Conservation (phyloP, 2,113 vertebrate genomes). For the Scomber colias region DNA sequence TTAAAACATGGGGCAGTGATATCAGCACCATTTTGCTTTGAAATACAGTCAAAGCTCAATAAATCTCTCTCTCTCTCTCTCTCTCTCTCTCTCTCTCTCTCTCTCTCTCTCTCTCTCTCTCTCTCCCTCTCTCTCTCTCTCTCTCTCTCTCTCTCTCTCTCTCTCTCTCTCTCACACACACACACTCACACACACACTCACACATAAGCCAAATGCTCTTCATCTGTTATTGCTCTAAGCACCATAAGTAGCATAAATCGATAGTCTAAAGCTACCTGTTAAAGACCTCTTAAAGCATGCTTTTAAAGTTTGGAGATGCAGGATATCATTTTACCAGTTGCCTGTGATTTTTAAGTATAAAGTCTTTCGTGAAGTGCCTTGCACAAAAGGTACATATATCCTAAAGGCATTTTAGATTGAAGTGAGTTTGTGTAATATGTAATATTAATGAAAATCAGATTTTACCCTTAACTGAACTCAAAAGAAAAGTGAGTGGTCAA, state of each 20-base stretch:
- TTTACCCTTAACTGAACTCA: background rate
- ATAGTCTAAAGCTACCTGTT: slow-evolving; percentile 46
- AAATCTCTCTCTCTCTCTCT: slow-evolving; percentile 22
- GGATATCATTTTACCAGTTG: slow-evolving; percentile 18
- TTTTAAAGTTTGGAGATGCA: slow-evolving; percentile 17
- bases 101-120: background rate
- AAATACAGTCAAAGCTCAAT: slow-evolving; percentile 8
- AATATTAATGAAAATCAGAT: slow-evolving; percentile 8
- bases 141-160: background rate
- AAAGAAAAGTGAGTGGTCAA: background rate
- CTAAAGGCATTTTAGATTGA: background rate
- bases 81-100: background rate
- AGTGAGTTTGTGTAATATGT: slow-evolving; percentile 5
- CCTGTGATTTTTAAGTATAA: background rate
- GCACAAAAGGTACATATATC: background rate
- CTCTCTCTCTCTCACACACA: slow-evolving; percentile 6
- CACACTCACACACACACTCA: background rate
- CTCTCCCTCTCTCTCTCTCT: background rate
- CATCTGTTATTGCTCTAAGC: slow-evolving; percentile 32
- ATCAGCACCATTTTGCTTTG: slow-evolving; percentile 4
- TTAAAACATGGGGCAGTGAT: slow-evolving; percentile 29
- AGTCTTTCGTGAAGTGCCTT: background rate
- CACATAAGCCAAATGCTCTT: slow-evolving; percentile 1
- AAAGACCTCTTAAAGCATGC: slow-evolving; percentile 25
- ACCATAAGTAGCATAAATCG: slow-evolving; percentile 33